Base-by-base conservation (phyloP, 1,140 invertebrate genomes). In the Drosophila bipectinata region DNA sequence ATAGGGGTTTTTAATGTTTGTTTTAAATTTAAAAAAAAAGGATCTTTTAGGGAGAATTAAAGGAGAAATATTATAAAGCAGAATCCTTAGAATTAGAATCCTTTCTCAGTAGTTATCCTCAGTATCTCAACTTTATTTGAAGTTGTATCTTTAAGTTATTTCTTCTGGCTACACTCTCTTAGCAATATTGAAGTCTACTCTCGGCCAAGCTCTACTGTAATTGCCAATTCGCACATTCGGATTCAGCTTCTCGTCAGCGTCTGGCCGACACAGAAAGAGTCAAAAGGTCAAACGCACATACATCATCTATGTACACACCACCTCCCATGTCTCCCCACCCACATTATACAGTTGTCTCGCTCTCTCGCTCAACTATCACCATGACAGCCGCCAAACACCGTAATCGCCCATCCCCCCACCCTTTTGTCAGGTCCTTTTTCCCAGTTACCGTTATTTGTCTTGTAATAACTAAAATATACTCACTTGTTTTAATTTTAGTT, bases 261-360 rank as follows among this genome's bases (percentile, higher is more conserved):
- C 54, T 34, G 32, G 9, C 9, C 9, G 8, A 34, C 32, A 9
- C n/a, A 14, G 15, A 41, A 64, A 55, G 73, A 87, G 82, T 85
- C 82, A 85, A 85, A 85, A 87, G 82, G 82, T 85, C 78, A 78
- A 73, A 71, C 52, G 52, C 48, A 21, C 62, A 4, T 28, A 28
- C 26, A 28, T 28, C 26, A 47, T 34, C 44, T 28, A 34, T 28
- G 5, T 7, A 28, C 34, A 18, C 44, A 4, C 14, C n/a, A 3
- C 60, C 41, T 21, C 15, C 26, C 39, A 7, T 41, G 18, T 18
- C 44, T 37, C 24, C 48, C 30, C 51, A 55, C 49, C 56, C 14
- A 4, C 30, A 56, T 14, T 14, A 55, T 14, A 48, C 37, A 45
- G 7, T 30, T 21, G 24, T 49, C 45, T 41, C 32, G 47, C 57